A percentile compares a stretch with the other conserved stretches of the same genome.
Conservation (phyloP, 1,140 invertebrate genomes). For the Stratiolaelaps scimitus region DNA sequence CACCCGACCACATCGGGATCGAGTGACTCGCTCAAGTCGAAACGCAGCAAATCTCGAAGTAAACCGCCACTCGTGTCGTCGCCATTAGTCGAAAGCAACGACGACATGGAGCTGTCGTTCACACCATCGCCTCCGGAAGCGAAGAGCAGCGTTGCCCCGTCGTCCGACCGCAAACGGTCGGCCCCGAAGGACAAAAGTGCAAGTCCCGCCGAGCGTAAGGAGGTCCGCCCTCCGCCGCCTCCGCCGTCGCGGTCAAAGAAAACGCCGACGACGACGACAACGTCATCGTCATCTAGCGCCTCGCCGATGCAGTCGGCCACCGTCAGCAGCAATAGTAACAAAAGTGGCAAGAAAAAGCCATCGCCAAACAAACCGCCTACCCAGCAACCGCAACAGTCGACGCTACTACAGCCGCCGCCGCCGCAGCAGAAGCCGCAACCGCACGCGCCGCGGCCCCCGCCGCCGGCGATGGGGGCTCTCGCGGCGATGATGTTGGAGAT, state of each 20-base stretch:
- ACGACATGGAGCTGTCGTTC: background rate
- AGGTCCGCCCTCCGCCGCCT: too few relatives aligned
- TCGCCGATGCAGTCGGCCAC: too few relatives aligned
- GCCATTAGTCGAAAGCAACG: background rate
- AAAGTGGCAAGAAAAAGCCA: background rate
- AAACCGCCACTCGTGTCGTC: background rate
- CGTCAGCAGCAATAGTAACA: too few relatives aligned
- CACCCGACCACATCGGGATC: background rate
- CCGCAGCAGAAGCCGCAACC: constrained; percentile 1
- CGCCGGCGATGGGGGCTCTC: background rate
- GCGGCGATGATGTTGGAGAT: constrained; percentile 7
- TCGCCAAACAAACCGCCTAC: too few relatives aligned
- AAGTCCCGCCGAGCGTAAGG: too few relatives aligned
- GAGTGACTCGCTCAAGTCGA: background rate
- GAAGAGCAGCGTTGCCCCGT: too few relatives aligned
- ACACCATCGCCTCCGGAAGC: constrained; percentile 7
- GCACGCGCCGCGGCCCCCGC: background rate
- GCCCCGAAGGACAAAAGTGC: too few relatives aligned
- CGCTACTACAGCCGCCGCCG: constrained; percentile 1
- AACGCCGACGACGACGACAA: too few relatives aligned
- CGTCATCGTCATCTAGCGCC: too few relatives aligned
- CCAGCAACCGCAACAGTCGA: too few relatives aligned
- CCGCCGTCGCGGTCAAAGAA: too few relatives aligned
- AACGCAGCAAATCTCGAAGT: background rate
- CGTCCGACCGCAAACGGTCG: too few relatives aligned